These are phyloP conservation scores for Mythimna albipuncta DNA, from an alignment of 2,888 invertebrate genomes.

Conservation along the genomic window DNA sequence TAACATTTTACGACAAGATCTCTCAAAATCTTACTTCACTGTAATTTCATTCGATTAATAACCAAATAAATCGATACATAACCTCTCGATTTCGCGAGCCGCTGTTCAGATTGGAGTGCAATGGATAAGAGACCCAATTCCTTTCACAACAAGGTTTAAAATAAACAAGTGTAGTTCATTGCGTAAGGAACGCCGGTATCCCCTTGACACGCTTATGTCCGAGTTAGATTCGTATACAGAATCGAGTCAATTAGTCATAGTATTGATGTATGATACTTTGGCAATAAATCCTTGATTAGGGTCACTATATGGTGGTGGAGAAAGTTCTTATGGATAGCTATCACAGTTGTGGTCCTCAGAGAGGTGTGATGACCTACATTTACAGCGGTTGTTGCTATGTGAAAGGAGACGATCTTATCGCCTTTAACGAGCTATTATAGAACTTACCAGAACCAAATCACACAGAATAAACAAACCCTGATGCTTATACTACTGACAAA, in stretches of 20 bases:
- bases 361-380: conserved; percentile 19
- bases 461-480: too few species aligned
- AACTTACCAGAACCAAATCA: background rate
- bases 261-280: conserved; percentile 59
- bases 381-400: background rate
- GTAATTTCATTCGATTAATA: conserved; percentile 56
- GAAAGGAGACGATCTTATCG: conserved; percentile 16
- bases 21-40: conserved; percentile 33
- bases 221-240: conserved; percentile 77
- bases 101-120: conserved; percentile 16
- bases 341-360: conserved; percentile 17
- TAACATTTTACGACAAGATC: conserved; percentile 26
- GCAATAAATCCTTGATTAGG: conserved; percentile 47
- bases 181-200: conserved; percentile 73
- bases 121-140: conserved; percentile 43
- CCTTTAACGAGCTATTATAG: background rate
- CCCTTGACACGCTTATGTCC: conserved; percentile 81
- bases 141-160: conserved; percentile 63
- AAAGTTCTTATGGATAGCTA: conserved; percentile 36
- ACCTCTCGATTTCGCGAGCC: conserved; percentile 57
- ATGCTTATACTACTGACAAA: background rate
- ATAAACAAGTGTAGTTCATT: conserved; percentile 43
- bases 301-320: conserved; percentile 37
- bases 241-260: conserved; percentile 73
- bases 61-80: conserved; percentile 57